Conservation (phyloP, 2,113 vertebrate species). For the Solea solea region DNA sequence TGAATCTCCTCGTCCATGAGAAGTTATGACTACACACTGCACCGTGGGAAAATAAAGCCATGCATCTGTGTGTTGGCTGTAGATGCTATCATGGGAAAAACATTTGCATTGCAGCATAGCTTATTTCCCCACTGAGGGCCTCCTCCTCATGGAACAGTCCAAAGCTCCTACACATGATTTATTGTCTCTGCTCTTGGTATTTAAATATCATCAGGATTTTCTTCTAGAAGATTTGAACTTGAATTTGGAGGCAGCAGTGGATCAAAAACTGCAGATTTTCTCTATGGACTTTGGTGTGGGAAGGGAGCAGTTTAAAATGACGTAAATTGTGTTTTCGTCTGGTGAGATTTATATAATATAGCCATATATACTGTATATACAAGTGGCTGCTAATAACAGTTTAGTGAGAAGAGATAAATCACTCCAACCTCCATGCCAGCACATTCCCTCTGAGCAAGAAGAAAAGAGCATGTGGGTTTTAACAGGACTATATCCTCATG, state of each 20-base stretch:
- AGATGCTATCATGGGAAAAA: slow-evolving; percentile 31
- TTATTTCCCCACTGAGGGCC: slow-evolving; percentile 8
- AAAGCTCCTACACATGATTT: slow-evolving; percentile 57
- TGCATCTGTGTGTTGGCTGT: slow-evolving; percentile 16
- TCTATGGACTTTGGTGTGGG: too few species aligned
- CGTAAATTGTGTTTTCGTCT: too few species aligned
- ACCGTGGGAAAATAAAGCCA: slow-evolving; percentile 13
- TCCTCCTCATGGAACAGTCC: slow-evolving; percentile 29
- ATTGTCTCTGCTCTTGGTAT: slow-evolving; percentile 37
- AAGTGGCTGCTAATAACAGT: background rate
- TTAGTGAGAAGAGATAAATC: slow-evolving; percentile 22
- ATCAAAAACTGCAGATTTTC: too few species aligned
- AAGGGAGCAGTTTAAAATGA: too few species aligned
- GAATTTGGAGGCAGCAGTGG: too few species aligned
- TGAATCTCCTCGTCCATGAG: background rate
- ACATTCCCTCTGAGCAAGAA: background rate
- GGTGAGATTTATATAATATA: too few species aligned
- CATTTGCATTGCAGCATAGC: slow-evolving; percentile 15
- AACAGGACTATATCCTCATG: background rate
- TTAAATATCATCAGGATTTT: slow-evolving; percentile 36
- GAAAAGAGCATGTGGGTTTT: background rate
- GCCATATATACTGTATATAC: too few species aligned
- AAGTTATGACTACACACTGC: background rate
- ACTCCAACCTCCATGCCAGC: slow-evolving; percentile 1
- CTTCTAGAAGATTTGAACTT: background rate